Base-by-base conservation (phyloP, 1,140 invertebrate species). In the Macrocentrus cingulum region DNA sequence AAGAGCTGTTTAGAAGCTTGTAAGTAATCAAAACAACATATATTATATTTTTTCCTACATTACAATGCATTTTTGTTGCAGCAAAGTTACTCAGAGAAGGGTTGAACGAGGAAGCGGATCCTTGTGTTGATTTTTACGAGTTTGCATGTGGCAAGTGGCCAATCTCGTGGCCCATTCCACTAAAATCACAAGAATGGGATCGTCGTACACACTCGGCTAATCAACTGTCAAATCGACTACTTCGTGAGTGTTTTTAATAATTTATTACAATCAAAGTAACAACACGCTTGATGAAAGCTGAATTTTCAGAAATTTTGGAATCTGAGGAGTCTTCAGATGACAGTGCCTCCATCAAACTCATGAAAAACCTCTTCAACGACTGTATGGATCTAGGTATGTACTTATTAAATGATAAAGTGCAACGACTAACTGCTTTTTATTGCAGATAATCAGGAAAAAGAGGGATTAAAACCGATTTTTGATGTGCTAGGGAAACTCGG, bases 121-220 rank as follows among this genome's bases (percentile, higher is more conserved):
- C 44, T 13, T 46, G 44, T 23, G 44, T 25, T 46, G 44, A 46
- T 46, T 46, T 46, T 23, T 46, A 46, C 20, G 44, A 46, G 16
- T 46, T 46, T 13, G n/a, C 20, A 1, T 46, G 44, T 15, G 44
- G 44, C 15, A 4, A n/a, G 6, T 46, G 44, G 44, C 2, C 20
- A 8, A 25, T 2, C 13, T 25, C 20, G 20, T 25, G 16, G n/a
- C 44, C 44, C 11, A 25, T 46, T n/a, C 1, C 19, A n/a, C 2
- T 9, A 11, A 13, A 13, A 0, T 2, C 23, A 1, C 11, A 8
- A 20, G 2, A 46, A 13, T 46, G 18, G 19, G 15, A 8, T n/a
- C 7, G 44, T n/a, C 2, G 2, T 1, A 23, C 20, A 4, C 11
- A 20, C 29, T 20, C 11, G 18, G 1, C 19, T 1, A 16, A 19